phyloP scores from a whole-genome alignment of 2,113 vertebrate genomes.

The Piprites chloris region DNA sequence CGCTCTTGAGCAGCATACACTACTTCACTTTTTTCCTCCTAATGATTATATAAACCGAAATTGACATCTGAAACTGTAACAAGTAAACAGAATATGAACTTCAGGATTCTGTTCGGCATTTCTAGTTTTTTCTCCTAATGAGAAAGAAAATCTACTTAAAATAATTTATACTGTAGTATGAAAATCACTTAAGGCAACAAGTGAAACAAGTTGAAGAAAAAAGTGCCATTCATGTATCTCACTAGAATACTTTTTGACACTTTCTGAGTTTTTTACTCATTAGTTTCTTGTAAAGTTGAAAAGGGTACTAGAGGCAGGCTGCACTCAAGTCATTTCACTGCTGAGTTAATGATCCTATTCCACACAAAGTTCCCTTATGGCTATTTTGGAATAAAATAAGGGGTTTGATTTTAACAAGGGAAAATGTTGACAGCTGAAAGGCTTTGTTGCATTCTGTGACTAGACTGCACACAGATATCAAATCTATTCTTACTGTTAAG shows the following conservation, averaged over 20 bases:
- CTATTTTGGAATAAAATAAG: background rate
- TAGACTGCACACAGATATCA: background rate
- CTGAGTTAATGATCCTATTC: background rate
- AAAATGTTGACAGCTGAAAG: background rate
- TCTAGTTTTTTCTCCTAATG: conserved; percentile 5
- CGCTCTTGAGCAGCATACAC: background rate
- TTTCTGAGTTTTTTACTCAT: background rate
- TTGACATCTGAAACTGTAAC: background rate
- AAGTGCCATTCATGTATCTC: background rate
- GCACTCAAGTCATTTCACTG: background rate
- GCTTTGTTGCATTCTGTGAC: background rate
- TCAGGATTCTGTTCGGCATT: conserved; percentile 1
- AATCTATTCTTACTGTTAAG: background rate
- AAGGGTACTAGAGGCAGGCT: background rate
- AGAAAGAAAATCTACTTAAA: conserved; percentile 17
- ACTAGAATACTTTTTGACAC: background rate
- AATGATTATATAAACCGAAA: conserved; percentile 5
- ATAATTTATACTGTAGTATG: background rate
- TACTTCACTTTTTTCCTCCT: background rate
- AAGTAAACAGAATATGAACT: conserved; percentile 15
- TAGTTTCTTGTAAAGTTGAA: background rate
- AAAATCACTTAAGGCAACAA: conserved; percentile 25
- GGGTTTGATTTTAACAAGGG: background rate
- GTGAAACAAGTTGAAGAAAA: conserved; percentile 7
- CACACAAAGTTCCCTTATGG: background rate